Evolutionary conservation across 2,113 vertebrate genomes (phyloP).

Genomic region (Otocyon megalotis): DNA sequence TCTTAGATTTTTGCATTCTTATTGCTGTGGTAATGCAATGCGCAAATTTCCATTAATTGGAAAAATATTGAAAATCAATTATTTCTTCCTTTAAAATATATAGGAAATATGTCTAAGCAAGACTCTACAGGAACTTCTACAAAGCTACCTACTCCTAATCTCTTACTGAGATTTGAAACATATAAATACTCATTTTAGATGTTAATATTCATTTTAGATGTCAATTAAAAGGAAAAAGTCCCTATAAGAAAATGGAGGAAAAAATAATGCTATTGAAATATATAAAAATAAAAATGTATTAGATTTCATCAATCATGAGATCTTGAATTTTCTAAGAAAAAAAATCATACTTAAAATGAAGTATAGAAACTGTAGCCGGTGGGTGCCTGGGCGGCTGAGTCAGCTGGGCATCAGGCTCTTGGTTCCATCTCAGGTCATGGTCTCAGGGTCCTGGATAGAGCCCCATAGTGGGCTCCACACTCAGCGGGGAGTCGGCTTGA

Average conservation of each 20-base stretch:
- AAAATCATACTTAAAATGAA: conserved; percentile 19
- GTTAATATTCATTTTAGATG: conserved; percentile 4
- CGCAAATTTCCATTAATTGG: background rate
- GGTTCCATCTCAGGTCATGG: background rate
- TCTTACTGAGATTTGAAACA: conserved; percentile 39
- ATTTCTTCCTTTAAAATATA: conserved; percentile 44
- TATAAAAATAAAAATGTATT: background rate
- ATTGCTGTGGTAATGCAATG: background rate
- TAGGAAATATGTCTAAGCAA: conserved; percentile 10
- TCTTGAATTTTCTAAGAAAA: conserved; percentile 3
- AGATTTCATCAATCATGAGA: conserved; percentile 32
- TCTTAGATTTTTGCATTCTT: conserved; percentile 32
- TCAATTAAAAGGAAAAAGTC: background rate
- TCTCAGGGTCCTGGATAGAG: background rate
- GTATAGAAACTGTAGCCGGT: background rate
- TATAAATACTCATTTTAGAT: background rate
- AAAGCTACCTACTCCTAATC: background rate
- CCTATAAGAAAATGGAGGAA: background rate
- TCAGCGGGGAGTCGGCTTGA: background rate
- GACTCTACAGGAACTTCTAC: background rate
- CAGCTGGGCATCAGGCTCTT: background rate
- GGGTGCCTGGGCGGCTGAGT: background rate
- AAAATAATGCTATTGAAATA: conserved; percentile 11
- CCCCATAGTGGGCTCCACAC: background rate
- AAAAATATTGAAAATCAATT: conserved; percentile 25